Evolutionary conservation across 92 coral and sea anemone species (phyloP), one percentile per base, ranked within the genome.

Genomic region (Micromussa lordhowensis): DNA sequence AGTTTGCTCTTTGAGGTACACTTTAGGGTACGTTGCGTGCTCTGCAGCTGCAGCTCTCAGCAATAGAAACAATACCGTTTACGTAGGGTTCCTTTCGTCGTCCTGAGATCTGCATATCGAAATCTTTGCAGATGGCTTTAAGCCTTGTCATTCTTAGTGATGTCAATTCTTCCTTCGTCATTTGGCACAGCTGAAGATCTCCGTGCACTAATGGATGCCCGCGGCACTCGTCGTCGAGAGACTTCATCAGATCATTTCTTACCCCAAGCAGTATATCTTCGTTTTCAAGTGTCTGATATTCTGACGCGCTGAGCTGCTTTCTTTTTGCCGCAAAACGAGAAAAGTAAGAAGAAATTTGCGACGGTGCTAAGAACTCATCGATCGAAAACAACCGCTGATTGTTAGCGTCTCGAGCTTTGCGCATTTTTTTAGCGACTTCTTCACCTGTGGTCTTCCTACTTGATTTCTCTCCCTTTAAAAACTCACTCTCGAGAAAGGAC

Each of bases 261-360:
- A 57, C 82, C 28, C 55, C 72, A 7, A 24, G 30, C 16, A 66
- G 11, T 0, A 13, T 30, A 66, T n/a, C 8, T 13, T 66, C 70
- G 26, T 2, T 2, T 79, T 32, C 53, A 3, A 9, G 48, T 6
- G 72, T 71, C 17, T 79, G 28, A 79, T 57, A 57, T 57, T 79
- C 83, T 10, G 72, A 79, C 31, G 7, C 32, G 17, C 51, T 0
- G 14, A 58, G 83, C 72, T 79, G 71, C 54, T 61, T 79, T 81
- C 58, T 24, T 81, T 64, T 81, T 35, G 75, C 84, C 74, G 75
- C 84, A 81, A 81, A 81, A 74, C 32, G 74, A 36, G 84, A 81
- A 63, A 81, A 81, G 84, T 78, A 78, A 53, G 40, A 78, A 14
- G 64, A 28, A 54, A 78, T 54, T 51, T 78, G 66, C 40, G 31